Percentiles rank a stretch among this genome's conserved stretches.
phyloP scores from a whole-genome alignment of 2,797 vertebrate genomes.

The Selene dorsalis region DNA sequence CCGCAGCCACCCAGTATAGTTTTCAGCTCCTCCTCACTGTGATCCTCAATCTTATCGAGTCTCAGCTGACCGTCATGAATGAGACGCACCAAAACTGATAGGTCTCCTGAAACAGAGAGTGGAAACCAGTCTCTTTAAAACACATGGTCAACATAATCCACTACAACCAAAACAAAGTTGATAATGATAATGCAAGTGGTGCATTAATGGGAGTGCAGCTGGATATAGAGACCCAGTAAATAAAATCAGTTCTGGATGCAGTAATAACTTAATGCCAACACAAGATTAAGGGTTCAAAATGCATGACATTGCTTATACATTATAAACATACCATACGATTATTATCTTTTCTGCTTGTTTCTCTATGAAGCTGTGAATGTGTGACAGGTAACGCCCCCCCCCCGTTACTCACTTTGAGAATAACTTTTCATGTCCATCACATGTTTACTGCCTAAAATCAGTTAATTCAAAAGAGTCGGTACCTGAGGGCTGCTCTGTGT shows the following conservation, averaged over 20 bases:
- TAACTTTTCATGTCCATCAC: no score
- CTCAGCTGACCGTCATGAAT: conserved; percentile 90
- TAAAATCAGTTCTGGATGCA: neutral
- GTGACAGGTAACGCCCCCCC: neutral
- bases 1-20: conserved; percentile 86
- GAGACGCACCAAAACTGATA: conserved; percentile 89
- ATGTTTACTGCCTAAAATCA: neutral
- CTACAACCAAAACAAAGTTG: neutral
- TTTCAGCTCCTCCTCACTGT: conserved; percentile 87
- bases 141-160: neutral
- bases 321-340: conserved; percentile 2
- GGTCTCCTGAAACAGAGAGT: conserved; percentile 84
- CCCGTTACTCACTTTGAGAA: neutral
- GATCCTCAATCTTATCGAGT: conserved; percentile 88
- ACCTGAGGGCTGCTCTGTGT: conserved; percentile 85
- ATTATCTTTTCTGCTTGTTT: neutral
- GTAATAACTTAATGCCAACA: neutral
- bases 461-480: conserved; percentile 9
- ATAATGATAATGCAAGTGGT: no score
- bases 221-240: neutral
- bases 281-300: neutral
- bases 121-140: neutral
- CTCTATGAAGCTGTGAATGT: neutral
- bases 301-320: neutral
- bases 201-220: neutral